Evolutionary conservation across 2,113 vertebrate species (phyloP), one percentile per base, ranked within the genome.

Genomic region (Hemichromis elongatus): DNA sequence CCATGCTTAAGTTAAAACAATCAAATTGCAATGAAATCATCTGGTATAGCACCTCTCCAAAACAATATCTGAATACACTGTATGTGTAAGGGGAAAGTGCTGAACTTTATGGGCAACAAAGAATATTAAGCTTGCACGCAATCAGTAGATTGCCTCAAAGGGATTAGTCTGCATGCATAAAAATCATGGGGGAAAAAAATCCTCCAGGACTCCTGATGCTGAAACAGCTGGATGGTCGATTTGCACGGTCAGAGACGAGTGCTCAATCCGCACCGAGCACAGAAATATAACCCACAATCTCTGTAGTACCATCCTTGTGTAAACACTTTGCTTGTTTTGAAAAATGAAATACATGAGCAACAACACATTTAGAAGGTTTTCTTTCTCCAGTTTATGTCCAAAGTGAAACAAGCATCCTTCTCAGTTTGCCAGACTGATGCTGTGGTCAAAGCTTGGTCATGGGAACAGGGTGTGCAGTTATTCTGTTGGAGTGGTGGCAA

Each of bases 401-500:
- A 80, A 89, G 45, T 30, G 18, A 82, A 79, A 77, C 89, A 86
- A 68, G 86, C 80, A 80, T 82, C 24, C 56, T 54, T 52, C 82
- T 88, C 47, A 57, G 84, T 84, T 87, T 82, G 82, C 68, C 35
- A 57, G 79, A 88, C 54, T 81, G 87, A n/a, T 81, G 81, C 66
- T 81, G 80, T 42, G 83, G 83, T 91, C 88, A 79, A 86, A 85
- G 84, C 87, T 73, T 6, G 83, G 68, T 86, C 50, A 77, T 33
- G 26, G 35, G 66, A 84, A 24, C 61, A n/a, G 37, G 7, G 28
- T 53, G 16, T 82, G 45, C 54, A 16, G 57, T 95, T 95, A 97
- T 83, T 96, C 96, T 13, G 92, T 93, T 2, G 97, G 96, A 0
- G 93, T 96, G 90, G 94, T 93, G 66, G 96, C 93, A 4, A 95